A percentile compares a stretch with the other conserved stretches of the same genome.
Conservation (phyloP, 2,797 vertebrate genomes). For the Heterohyrax brucei region DNA sequence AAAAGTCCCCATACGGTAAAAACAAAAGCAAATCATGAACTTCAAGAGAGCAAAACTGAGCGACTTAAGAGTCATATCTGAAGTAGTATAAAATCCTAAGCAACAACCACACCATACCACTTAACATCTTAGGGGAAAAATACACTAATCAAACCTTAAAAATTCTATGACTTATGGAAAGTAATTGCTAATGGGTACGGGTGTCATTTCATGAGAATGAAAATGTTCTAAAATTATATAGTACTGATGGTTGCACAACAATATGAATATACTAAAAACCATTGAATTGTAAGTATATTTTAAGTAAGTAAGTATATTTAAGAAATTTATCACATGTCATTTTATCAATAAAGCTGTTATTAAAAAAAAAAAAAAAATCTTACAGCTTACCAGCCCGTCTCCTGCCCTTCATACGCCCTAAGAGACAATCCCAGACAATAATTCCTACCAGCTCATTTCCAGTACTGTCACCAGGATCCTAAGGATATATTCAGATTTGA, state of each 20-base stretch:
- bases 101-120: neutral
- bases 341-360: conserved; percentile 4
- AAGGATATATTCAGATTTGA: conserved; percentile 39
- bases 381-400: neutral
- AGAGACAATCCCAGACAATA: neutral
- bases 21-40: neutral
- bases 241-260: neutral
- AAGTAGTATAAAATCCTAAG: neutral
- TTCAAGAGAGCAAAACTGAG: neutral
- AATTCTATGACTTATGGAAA: neutral
- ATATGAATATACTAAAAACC: neutral
- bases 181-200: neutral
- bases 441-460: neutral
- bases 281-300: neutral
- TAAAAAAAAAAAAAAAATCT: neutral
- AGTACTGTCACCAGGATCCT: neutral
- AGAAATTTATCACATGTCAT: neutral
- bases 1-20: neutral
- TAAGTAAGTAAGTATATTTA: neutral
- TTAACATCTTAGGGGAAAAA: conserved; percentile 30
- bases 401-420: neutral
- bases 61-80: neutral
- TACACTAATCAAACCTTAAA: conserved; percentile 56
- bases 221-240: conserved; percentile 56
- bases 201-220: neutral